Evolutionary conservation across 2,888 invertebrate genomes (phyloP), one percentile per base, ranked within the genome.

Genomic region (Melanophora roralis): DNA sequence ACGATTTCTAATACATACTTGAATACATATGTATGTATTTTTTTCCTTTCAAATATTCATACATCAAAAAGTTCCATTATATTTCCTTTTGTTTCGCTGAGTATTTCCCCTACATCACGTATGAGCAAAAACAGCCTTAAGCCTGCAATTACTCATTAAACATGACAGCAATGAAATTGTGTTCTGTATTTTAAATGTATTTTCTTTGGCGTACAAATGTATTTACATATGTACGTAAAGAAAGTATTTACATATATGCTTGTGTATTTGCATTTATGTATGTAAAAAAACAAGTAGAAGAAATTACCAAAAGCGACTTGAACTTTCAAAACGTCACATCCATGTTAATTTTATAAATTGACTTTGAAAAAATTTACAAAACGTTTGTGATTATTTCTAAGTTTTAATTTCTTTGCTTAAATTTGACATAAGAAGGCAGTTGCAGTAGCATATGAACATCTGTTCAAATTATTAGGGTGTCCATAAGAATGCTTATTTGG

Each of bases 301-400:
- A 21, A 14, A 60, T 38, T 51, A 12, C 23, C 47, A 1, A 36
- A n/a, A 36, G 65, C 19, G 67, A 65, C 23, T 65, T 57, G 32
- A 57, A n/a, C 67, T 43, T 55, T 36, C 45, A 51, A 16, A 75
- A 51, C 23, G 55, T 55, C 27, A 55, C 47, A 69, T 68, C 55
- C 69, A 69, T 76, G 80, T 76, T 76, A 80, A 80, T 80, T 80
- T 76, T 67, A 76, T 68, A 76, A 68, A 76, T 59, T 80, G 80
- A 80, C 80, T 76, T 60, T 75, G 49, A 75, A 45, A 43, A 60
- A 71, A 53, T 75, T 75, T 60, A 19, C 45, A 38, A 55, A 71
- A 71, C 27, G 34, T 49, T 72, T 67, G 67, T 64, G 75, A 80
- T 76, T 75, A 75, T 79, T 75, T 71, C 53, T 34, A 47, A 65